A percentile compares a stretch with the other conserved stretches of the same genome.
Conservation (phyloP, 2,113 vertebrate species). For the Zosterops lateralis region DNA sequence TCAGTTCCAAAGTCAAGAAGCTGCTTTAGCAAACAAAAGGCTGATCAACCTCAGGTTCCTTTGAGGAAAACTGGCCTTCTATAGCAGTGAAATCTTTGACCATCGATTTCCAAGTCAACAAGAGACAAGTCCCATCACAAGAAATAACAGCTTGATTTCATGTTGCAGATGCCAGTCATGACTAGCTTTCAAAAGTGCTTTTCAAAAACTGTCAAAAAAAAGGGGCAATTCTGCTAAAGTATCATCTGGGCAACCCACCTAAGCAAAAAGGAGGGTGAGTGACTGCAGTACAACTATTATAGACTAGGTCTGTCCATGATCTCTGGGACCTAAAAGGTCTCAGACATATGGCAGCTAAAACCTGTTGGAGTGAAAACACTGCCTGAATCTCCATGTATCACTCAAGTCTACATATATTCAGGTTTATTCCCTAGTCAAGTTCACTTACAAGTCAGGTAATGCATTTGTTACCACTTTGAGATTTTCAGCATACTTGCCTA, state of each 20-base stretch:
- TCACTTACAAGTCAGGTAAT: background rate
- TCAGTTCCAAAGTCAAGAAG: background rate
- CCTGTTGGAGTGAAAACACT: background rate
- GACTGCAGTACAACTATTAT: background rate
- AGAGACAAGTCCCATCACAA: background rate
- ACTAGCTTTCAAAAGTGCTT: background rate
- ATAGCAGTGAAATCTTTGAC: background rate
- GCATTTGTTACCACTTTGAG: background rate
- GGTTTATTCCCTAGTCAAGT: background rate
- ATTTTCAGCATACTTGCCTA: background rate
- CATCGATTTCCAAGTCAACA: background rate
- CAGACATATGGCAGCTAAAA: background rate
- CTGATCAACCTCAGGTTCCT: background rate
- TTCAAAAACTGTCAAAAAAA: background rate
- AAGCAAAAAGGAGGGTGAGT: background rate
- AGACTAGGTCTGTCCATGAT: background rate
- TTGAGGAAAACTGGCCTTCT: background rate
- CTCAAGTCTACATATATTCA: background rate
- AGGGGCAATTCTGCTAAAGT: background rate
- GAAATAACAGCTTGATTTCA: background rate
- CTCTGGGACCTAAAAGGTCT: background rate
- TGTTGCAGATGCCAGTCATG: background rate
- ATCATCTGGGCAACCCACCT: background rate
- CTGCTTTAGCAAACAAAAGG: background rate
- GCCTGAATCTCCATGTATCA: background rate